Evolutionary conservation across 1,140 invertebrate species (phyloP).

Genomic region (Proctacanthus coquilletti): DNA sequence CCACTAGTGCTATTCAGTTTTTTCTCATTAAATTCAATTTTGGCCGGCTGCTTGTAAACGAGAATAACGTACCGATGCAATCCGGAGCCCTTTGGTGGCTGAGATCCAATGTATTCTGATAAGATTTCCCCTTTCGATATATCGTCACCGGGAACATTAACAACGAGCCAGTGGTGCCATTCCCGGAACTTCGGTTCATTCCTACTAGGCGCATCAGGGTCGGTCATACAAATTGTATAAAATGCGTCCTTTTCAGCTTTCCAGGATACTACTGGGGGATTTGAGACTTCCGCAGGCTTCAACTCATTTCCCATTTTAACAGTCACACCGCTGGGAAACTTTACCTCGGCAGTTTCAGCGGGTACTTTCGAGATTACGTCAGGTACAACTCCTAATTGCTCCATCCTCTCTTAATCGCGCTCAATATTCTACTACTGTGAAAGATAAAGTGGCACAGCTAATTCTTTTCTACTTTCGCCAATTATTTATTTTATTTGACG

Average conservation of each 20-base stretch:
- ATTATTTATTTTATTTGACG: no score
- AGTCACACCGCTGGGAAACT: slow-evolving; percentile 41
- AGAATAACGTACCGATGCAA: slow-evolving; percentile 85
- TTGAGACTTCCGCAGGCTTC: slow-evolving; percentile 46
- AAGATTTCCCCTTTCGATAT: slow-evolving; percentile 57
- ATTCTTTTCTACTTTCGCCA: no score
- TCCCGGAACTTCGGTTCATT: slow-evolving; percentile 61
- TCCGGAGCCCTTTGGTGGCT: slow-evolving; percentile 64
- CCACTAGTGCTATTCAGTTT: no score
- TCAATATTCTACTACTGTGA: no score
- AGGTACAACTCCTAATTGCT: no score
- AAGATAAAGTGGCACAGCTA: no score
- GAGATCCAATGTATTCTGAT: slow-evolving; percentile 70
- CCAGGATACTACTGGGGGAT: slow-evolving; percentile 44
- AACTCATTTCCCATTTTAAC: slow-evolving; percentile 15
- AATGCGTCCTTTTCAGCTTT: slow-evolving; percentile 36
- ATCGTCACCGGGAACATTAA: slow-evolving; percentile 72
- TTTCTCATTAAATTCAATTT: no score
- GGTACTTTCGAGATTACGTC: no score
- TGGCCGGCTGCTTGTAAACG: slow-evolving; percentile 58
- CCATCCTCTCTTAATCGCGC: no score
- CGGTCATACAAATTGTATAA: slow-evolving; percentile 66
- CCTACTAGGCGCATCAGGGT: slow-evolving; percentile 80
- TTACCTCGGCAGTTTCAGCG: no score
- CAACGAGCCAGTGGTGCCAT: slow-evolving; percentile 85